Base-by-base conservation (phyloP, 2,113 vertebrate genomes). In the Semicossyphus pulcher region DNA sequence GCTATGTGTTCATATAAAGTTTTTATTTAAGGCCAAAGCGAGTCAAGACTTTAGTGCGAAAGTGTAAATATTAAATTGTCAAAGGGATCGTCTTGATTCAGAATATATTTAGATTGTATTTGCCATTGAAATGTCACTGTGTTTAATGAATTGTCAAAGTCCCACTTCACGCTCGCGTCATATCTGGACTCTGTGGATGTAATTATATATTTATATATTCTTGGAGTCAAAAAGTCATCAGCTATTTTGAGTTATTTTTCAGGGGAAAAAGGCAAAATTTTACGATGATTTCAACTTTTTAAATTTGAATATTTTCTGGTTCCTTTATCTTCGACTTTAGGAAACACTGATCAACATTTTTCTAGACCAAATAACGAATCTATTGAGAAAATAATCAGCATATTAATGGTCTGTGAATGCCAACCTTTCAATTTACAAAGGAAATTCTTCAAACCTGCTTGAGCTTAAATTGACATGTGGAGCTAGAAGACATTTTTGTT, bases 11-110 rank as follows among this genome's bases (percentile, higher is more conserved):
- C 57, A 74, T 81, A 80, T 69, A 31, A 76, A 72, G 71, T 49
- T 88, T 86, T 87, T 87, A 82, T 84, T 86, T 88, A 82, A 85
- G 89, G 88, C 88, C 84, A 91, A 90, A 87, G 83, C 69, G 61
- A 82, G 65, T 76, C 23, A 28, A 78, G 85, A 78, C 53, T 54
- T 47, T 4, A 3, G 20, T 28, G 31, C 71, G 48, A 68, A 80
- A 52, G 60, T 86, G 85, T 91, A 89, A 86, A 86, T 90, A 85
- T 84, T 75, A 77, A 70, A 73, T 60, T 3, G 58, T 87, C 8
- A 65, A 85, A 85, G 79, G 84, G 85, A 86, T 51, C 45, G 63
- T 87, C 66, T 80, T 64, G 56, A 83, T 78, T 83, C 58, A 64
- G 61, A 81, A 71, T 63, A 69, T 88, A 81, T 84, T 86, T 77